Evolutionary conservation across 2,888 invertebrate genomes (phyloP), one percentile per base, ranked within the genome.

Genomic region (Halictus ligatus): DNA sequence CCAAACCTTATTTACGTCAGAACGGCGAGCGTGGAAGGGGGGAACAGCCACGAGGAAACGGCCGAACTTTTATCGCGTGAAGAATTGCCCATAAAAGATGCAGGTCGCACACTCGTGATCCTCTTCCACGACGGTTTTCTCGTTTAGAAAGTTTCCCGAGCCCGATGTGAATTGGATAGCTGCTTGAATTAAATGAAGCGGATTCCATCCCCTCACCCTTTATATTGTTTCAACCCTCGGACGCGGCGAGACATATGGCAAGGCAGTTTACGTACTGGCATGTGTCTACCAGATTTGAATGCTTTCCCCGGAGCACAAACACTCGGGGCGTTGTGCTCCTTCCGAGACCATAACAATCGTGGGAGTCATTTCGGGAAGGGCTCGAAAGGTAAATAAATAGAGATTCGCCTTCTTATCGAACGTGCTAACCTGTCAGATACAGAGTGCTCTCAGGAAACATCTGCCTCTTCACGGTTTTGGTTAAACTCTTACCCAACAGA

Each of bases 81-180:
- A 64, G 69, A 76, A 81, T 80, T 83, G 74, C 75, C 80, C 58
- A 58, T 80, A 48, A 83, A 83, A 76, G 29, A 80, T 80, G 76
- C 76, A 76, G 54, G 35, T 35, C 50, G 40, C 35, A 35, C 43
- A 15, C 54, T 8, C n/a, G 15, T 15, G 46, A n/a, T 60, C 29
- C 71, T 54, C 50, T 40, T 54, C 54, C 69, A 0, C 40, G 25
- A 54, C 82, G 12, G 58, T 83, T 75, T 43, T 18, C 75, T 50
- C 80, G 80, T 60, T 80, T 46, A 48, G 18, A 43, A 60, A 83
- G 60, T 60, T 54, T 18, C 40, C n/a, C n/a, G 29, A 4, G 4
- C 25, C 13, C 58, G 40, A 73, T 50, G 69, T 40, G 75, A 40
- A 75, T 83, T 71, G 58, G 25, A 48, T 43, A 43, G 48, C 35